Conservation (phyloP, 2,797 vertebrate genomes). For the Scomberomorus guttatus region DNA sequence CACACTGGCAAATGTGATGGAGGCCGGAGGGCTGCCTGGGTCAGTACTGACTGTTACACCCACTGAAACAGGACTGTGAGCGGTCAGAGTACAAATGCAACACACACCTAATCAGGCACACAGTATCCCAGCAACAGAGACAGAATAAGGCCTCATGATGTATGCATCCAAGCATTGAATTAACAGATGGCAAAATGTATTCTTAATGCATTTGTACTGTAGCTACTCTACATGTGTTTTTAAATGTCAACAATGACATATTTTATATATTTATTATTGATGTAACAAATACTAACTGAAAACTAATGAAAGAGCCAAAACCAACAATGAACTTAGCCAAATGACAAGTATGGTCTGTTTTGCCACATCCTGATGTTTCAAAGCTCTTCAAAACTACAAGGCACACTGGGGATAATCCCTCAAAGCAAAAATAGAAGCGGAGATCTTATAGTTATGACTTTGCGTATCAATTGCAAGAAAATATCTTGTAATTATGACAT, state of each 20-base stretch:
- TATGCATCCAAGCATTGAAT: conserved; percentile 8
- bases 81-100: conserved; percentile 9
- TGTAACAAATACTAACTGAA: background rate
- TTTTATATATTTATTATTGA: conserved; percentile 1
- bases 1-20: conserved; percentile 98
- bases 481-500: background rate
- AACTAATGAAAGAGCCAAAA: background rate
- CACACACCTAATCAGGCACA: conserved; percentile 2
- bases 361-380: background rate
- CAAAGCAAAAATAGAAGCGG: too few species aligned
- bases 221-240: background rate
- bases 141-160: background rate
- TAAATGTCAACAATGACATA: background rate
- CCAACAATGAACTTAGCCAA: background rate
- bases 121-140: conserved; percentile 37
- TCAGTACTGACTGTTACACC: conserved; percentile 80
- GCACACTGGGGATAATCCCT: background rate
- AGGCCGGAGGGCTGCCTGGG: conserved; percentile 97
- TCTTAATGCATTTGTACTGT: background rate
- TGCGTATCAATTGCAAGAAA: background rate
- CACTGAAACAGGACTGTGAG: conserved; percentile 18
- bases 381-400: background rate
- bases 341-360: background rate
- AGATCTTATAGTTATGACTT: background rate
- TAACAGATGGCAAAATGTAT: background rate